These are phyloP conservation scores for Amazona guildingii DNA, from an alignment of 2,113 vertebrate species.

Conservation along the genomic window DNA sequence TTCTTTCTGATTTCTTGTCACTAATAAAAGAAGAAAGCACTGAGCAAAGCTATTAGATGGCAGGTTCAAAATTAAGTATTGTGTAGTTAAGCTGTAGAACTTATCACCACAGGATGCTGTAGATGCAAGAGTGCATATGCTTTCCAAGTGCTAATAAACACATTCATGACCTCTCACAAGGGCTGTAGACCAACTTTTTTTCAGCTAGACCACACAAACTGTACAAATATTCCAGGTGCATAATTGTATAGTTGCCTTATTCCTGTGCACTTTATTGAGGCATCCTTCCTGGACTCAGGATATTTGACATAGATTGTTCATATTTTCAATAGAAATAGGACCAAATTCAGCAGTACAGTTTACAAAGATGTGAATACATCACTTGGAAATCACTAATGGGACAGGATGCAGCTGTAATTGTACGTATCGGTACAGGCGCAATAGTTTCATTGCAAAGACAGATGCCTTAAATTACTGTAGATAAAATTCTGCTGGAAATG, in stretches of 20 bases:
- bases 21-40: neutral
- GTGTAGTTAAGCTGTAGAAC: neutral
- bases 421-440: fast-evolving
- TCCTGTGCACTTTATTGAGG: neutral
- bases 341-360: neutral
- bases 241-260: neutral
- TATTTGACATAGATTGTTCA: neutral
- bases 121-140: neutral
- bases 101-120: neutral
- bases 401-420: neutral
- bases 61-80: neutral
- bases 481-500: neutral
- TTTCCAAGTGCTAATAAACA: neutral
- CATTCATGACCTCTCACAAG: neutral
- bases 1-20: neutral
- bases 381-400: neutral
- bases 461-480: neutral
- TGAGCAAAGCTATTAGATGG: neutral
- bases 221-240: neutral
- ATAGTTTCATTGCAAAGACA: neutral
- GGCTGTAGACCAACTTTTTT: neutral
- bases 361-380: neutral
- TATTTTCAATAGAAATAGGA: neutral
- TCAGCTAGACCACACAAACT: neutral
- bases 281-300: neutral